Evolutionary conservation across 2,888 invertebrate genomes (phyloP), one percentile per base, ranked within the genome.

Genomic region (Lapara coniferarum): DNA sequence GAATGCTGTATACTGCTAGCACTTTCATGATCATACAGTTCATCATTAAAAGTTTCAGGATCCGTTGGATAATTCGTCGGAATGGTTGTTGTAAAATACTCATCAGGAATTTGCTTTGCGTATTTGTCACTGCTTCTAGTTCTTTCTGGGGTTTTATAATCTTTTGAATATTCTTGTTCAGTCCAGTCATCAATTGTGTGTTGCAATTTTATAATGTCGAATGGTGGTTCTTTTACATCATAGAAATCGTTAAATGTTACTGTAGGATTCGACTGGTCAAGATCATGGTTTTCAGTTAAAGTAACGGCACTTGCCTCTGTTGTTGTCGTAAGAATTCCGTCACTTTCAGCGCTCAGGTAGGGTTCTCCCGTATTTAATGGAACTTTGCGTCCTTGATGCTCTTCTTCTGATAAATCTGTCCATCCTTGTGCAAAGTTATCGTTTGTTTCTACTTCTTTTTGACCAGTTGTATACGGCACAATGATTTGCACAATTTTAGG

Each of bases 121-220:
- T 96, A 94, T 74, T 95, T 94, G 69, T 95, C 94, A 66, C 90
- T 94, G 0, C 92, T 94, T 58, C 95, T 95, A 7, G 93, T 89
- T 71, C 89, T 93, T 77, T 94, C 93, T 2, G 92, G 89, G 16
- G 89, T 77, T 73, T 92, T 94, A 71, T 90, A 86, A 72, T 88
- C 88, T 70, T 94, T 94, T 0, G 96, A 95, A 84, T 95, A 97
- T 78, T 96, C 96, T 88, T 96, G 96, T 78, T 96, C 96, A 0
- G 97, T 97, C 97, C 97, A 97, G 73, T 96, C 96, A 78, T 97
- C 97, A 70, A 97, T 97, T 76, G 96, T 97, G 77, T 97, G 96
- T 83, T 97, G 97, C 53, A 97, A 89, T 80, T 96, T 95, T 14
- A 95, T 94, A 14, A 97, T 95, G 81, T 97, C 97, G 78, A 97